Base-by-base conservation (phyloP, 1,140 invertebrate species). In the Drosophila kanapiae region DNA sequence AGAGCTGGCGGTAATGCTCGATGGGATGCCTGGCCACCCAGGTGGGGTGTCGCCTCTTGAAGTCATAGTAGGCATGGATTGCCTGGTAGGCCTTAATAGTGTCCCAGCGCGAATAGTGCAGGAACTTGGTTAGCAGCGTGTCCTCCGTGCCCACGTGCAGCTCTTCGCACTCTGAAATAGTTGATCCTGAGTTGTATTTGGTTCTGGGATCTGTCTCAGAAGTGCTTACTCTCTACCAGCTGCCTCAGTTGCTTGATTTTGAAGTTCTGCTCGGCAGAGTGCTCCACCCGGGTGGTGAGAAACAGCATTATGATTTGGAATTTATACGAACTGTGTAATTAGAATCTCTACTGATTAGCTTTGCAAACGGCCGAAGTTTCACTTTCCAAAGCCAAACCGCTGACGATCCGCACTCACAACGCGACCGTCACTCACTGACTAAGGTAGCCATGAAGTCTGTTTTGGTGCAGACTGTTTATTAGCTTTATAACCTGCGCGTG, bases 21-120 rank as follows among this genome's bases (percentile, higher is more conserved):
- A 91, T 70, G 14, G 82, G 63, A 63, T 91, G 85, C 14, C 79
- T 71, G n/a, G 88, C 88, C 56, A 92, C 51, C 91, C 91, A 92
- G 4, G 62, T 75, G n/a, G 91, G 91, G 63, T 92, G 68, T 6
- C 79, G 65, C 0, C 61, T 45, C 57, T 92, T 92, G 29, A 92
- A 92, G 29, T 92, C 91, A 31, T 92, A 92, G 64, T 92, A 92
- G 45, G 71, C 71, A 14, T 82, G 88, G 49, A 92, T 88, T 0
- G 82, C 76, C 31, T 85, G 77, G 61, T 78, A 92, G 29, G 91
- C 91, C 38, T 68, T 79, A 6, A 76, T 62, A 2, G 90, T 83
- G 29, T 92, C 74, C 91, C 91, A 92, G 16, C 74, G 53, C 10
- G 75, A 48, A 31, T 77, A 91, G 35, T 80, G 56, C 2, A 92